A percentile compares a stretch with the other conserved stretches of the same genome.
Conservation (phyloP, 1,140 invertebrate species). For the Coelopa frigida region DNA sequence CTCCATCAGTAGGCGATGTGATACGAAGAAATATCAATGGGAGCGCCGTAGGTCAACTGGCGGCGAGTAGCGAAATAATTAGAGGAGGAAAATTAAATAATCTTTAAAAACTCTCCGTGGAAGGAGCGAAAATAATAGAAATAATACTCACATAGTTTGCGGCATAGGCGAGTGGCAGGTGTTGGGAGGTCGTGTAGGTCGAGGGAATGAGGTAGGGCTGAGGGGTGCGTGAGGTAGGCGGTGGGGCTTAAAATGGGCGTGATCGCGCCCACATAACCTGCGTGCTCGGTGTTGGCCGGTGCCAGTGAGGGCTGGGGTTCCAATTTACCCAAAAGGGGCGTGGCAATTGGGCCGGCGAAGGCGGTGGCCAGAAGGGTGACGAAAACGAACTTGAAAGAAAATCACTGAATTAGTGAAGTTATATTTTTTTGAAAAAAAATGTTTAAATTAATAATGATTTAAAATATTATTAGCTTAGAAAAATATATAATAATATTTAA, state of each 20-base stretch:
- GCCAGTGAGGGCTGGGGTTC: conserved; percentile 4
- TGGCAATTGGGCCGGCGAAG: neutral
- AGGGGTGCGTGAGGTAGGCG: neutral
- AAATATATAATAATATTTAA: no score
- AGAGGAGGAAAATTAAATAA: neutral
- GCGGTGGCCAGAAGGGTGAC: neutral
- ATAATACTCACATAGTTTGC: conserved; percentile 11
- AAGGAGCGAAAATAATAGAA: neutral
- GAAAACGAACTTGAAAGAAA: neutral
- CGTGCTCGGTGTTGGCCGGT: conserved; percentile 11
- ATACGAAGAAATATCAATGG: conserved; percentile 7
- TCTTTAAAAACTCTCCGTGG: neutral
- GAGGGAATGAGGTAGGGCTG: neutral
- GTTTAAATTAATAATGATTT: no score
- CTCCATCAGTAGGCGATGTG: conserved; percentile 4
- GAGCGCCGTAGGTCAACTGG: conserved; percentile 8
- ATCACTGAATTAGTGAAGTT: neutral
- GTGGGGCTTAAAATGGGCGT: neutral
- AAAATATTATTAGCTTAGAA: no score
- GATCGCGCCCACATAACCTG: conserved; percentile 7
- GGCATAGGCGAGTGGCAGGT: conserved; percentile 9
- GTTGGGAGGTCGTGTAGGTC: conserved; percentile 1
- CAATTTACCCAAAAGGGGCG: conserved; percentile 6
- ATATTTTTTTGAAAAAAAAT: no score
- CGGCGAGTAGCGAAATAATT: neutral